Percentiles rank a stretch among this genome's conserved stretches.
Conservation (phyloP, 64 coral and sea anemone species). For the Catalaphyllia jardinei region DNA sequence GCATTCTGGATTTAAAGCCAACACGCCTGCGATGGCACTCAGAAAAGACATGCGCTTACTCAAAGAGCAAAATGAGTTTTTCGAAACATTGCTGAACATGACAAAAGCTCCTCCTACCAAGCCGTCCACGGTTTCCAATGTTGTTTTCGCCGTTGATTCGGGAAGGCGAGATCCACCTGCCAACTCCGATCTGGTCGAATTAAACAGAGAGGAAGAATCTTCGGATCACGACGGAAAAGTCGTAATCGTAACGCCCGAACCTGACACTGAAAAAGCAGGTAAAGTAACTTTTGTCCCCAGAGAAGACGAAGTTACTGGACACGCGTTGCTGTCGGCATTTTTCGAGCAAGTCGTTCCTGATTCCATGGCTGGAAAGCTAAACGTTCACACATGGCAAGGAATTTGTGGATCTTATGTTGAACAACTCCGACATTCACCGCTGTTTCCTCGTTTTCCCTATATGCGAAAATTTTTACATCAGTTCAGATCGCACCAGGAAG, state of each 20-base stretch:
- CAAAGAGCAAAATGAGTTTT: slow-evolving; percentile 43
- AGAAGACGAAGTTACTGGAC: slow-evolving; percentile 25
- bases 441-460: slow-evolving; percentile 82
- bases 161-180: not conserved
- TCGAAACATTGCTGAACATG: slow-evolving; percentile 41
- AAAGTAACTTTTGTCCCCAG: not conserved
- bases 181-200: not conserved
- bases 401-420: slow-evolving; percentile 79
- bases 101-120: not conserved
- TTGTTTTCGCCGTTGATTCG: not conserved
- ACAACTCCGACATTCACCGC: slow-evolving; percentile 76
- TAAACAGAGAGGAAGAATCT: not conserved
- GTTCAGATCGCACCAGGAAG: slow-evolving; percentile 71
- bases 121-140: not conserved
- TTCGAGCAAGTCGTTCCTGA: slow-evolving; percentile 84
- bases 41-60: not conserved
- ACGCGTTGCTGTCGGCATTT: slow-evolving; percentile 66
- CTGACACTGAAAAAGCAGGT: not conserved
- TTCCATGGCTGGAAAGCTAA: slow-evolving; percentile 62
- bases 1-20: not conserved
- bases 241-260: not conserved
- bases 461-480: slow-evolving; percentile 30
- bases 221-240: slow-evolving; percentile 9
- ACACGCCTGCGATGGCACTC: not conserved
- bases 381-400: slow-evolving; percentile 82